Conservation (phyloP, 2,888 invertebrate species). For the Eupithecia inturbata region DNA sequence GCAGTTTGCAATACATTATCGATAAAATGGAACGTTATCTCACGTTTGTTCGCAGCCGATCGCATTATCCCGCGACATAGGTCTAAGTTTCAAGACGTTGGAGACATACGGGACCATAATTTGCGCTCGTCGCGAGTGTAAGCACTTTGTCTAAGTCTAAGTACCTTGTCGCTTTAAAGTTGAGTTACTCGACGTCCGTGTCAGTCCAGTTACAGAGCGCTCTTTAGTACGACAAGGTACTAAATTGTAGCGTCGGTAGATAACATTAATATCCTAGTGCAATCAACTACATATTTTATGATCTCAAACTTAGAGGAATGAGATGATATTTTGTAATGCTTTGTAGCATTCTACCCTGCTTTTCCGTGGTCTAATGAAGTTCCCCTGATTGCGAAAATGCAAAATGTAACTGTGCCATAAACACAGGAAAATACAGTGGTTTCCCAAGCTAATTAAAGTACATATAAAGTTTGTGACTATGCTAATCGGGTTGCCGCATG, state of each 20-base stretch:
- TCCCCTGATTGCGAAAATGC: not conserved
- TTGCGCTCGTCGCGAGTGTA: not conserved
- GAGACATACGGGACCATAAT: constrained; percentile 26
- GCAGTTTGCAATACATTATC: constrained; percentile 39
- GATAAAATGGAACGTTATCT: constrained; percentile 46
- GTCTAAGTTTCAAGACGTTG: constrained; percentile 29
- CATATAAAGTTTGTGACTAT: constrained; percentile 32
- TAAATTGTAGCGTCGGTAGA: not conserved
- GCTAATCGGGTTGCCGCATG: constrained; percentile 24
- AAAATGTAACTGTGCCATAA: constrained; percentile 1
- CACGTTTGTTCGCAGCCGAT: constrained; percentile 44
- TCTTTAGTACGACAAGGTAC: not conserved
- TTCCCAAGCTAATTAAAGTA: constrained; percentile 12
- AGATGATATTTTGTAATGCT: not conserved
- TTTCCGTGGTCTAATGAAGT: not conserved
- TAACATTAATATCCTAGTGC: not conserved
- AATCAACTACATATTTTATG: too few relatives aligned
- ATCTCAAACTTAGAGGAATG: not conserved
- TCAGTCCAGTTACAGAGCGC: not conserved
- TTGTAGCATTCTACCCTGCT: not conserved
- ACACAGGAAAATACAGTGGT: not conserved
- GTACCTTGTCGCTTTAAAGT: not conserved
- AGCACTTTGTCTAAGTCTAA: not conserved
- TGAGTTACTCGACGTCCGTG: not conserved
- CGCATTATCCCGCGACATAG: constrained; percentile 36